Base-by-base conservation (phyloP, 2,797 vertebrate genomes). In the Myotis daubentonii region DNA sequence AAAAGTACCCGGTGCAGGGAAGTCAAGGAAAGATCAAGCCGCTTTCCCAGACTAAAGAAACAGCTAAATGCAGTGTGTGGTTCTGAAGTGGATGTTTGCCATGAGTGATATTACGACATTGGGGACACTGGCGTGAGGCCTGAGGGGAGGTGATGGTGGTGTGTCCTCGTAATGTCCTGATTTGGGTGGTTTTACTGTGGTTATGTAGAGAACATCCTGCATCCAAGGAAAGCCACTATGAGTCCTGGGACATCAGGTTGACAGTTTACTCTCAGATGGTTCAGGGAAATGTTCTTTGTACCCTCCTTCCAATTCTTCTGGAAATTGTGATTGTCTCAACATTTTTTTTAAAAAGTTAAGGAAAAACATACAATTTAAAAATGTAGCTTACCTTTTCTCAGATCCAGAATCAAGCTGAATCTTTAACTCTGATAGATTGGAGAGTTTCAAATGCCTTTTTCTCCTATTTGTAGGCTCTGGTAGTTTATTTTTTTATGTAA, bases 321-420 rank as follows among this genome's bases (percentile, higher is more conserved):
- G 60, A 87, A 36, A 89, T 96, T 17, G 71, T 19, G 87, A 94
- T 92, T 80, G 76, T 91, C 93, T 94, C 82, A 62, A 78, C 91
- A 20, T 75, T 79, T 44, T 2, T 71, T 75, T 36, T n/a, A n/a
- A 6, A 47, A n/a, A 81, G 66, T 2, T 33, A 57, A 55, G 17
- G 1, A 38, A 41, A 75, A 49, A 38, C 51, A 20, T 47, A 60
- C 36, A 57, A 66, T 88, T 62, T 30, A 87, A 95, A 94, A 97
- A 94, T 15, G 6, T 91, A 81, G 88, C 65, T 28, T 70, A 93
- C 55, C 71, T 94, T 83, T 93, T 66, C 83, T 68, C 70, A 95
- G 81, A 70, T 71, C 70, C 84, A 96, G 49, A 88, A 94, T 44
- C 3, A 86, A 76, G 80, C 85, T 44, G 72, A 95, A 75, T 96